Evolutionary conservation across 1,140 invertebrate genomes (phyloP), one percentile per base, ranked within the genome.

Genomic region (Pteromalus puparum): DNA sequence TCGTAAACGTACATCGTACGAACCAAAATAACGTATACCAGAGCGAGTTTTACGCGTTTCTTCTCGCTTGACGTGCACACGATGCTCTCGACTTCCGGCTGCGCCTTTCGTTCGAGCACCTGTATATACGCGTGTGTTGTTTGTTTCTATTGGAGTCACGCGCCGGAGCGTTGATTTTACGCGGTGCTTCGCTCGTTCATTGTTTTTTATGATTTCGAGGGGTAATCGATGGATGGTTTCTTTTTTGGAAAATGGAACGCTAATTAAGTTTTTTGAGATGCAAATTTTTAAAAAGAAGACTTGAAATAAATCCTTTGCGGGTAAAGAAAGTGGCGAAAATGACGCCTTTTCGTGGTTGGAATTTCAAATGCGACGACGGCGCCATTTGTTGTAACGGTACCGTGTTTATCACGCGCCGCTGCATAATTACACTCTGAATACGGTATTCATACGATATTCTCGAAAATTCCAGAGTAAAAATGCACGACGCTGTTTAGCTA

Each of bases 61-160:
- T 34, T 77, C 42, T 77, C 15, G 9, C 13, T 24, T 26, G 26
- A 79, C 18, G 61, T 48, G 65, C 67, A 70, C 67, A n/a, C 73
- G 46, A 61, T 81, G 13, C 46, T 48, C 46, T 21, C n/a, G 21
- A 82, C 80, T 82, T 82, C 80, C 80, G 80, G 80, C n/a, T 74
- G 48, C 30, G 2, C 46, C 46, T 74, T 38, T 65, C 67, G n/a
- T 74, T 81, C n/a, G 42, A 13, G 5, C 67, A 24, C 26, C 53
- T 38, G 24, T 21, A 46, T n/a, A 12, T 34, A 46, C 5, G 12
- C 21, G 2, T 83, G 80, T 42, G 76, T 1, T 15, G 46, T 48
- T 48, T 48, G 46, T 48, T 48, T 48, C 46, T 15, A 15, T 48
- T 21, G 28, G n/a, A 30, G 13, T 15, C 13, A 30, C 85, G 68